Conservation (phyloP, 2,888 invertebrate genomes). For the Cephus pygmeus region DNA sequence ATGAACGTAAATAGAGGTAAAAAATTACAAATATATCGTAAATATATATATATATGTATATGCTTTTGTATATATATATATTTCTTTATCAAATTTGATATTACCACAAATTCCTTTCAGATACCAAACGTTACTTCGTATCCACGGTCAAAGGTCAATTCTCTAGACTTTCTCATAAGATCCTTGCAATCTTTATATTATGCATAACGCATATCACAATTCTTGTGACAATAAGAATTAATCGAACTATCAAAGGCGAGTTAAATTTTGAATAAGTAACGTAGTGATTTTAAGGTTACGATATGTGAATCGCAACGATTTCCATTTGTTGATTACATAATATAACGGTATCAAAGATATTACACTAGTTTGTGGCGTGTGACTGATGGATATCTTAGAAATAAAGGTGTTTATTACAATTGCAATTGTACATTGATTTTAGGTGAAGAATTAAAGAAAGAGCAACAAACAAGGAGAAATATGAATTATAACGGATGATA, state of each 20-base stretch:
- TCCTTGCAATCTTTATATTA: background rate
- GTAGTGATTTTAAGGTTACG: background rate
- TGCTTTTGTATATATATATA: slow-evolving; percentile 26
- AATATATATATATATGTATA: slow-evolving; percentile 12
- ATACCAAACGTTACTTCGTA: background rate
- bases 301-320: background rate
- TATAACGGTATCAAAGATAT: background rate
- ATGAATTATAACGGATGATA: slow-evolving; percentile 12
- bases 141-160: background rate
- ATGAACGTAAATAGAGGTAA: slow-evolving; percentile 14
- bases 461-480: background rate
- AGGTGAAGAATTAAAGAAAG: background rate
- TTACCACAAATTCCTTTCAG: slow-evolving; percentile 31
- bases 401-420: slow-evolving; percentile 46
- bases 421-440: slow-evolving; percentile 36
- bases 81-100: slow-evolving; percentile 42
- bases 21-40: slow-evolving; percentile 40
- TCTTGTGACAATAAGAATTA: background rate
- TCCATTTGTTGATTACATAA: background rate
- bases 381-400: slow-evolving; percentile 49
- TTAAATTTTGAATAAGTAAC: background rate
- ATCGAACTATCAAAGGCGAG: background rate
- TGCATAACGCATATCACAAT: background rate
- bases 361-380: slow-evolving; percentile 37
- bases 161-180: background rate